These are phyloP conservation scores for Gymnocypris eckloni DNA, from an alignment of 2,797 vertebrate species.

Conservation along the genomic window DNA sequence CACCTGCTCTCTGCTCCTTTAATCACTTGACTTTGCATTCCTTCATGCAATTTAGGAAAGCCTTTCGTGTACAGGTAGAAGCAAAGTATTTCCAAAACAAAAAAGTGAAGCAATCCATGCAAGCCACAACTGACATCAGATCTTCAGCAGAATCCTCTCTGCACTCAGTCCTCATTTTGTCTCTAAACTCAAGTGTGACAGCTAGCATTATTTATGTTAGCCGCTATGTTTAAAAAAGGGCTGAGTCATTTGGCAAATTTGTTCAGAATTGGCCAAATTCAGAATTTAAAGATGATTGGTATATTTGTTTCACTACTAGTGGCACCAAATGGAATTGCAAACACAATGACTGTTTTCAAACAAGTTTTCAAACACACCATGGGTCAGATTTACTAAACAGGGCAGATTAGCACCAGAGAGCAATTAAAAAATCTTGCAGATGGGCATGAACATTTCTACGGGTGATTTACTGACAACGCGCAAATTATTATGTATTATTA, in stretches of 20 bases:
- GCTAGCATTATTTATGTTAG: background rate
- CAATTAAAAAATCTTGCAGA: no score
- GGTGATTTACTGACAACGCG: no score
- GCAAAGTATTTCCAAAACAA: constrained; percentile 62
- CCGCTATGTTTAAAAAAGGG: background rate
- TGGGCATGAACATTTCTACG: no score
- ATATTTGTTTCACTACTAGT: no score
- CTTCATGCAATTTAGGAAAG: constrained; percentile 77
- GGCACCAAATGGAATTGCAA: background rate
- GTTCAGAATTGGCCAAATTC: background rate
- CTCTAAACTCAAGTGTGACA: constrained; percentile 20
- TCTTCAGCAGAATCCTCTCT: constrained; percentile 9
- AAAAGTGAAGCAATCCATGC: constrained; percentile 69
- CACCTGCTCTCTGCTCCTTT: constrained; percentile 76
- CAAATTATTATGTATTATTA: no score
- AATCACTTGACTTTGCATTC: constrained; percentile 73
- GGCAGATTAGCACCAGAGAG: no score
- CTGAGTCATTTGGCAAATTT: background rate
- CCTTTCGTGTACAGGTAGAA: constrained; percentile 69
- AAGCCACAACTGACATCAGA: constrained; percentile 60
- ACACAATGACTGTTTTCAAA: no score
- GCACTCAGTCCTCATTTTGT: background rate
- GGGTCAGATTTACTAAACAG: no score
- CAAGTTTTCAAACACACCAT: no score
- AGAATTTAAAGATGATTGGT: no score